These are phyloP conservation scores for Rhinella marina DNA, from an alignment of 2,797 vertebrate genomes.

Conservation along the genomic window DNA sequence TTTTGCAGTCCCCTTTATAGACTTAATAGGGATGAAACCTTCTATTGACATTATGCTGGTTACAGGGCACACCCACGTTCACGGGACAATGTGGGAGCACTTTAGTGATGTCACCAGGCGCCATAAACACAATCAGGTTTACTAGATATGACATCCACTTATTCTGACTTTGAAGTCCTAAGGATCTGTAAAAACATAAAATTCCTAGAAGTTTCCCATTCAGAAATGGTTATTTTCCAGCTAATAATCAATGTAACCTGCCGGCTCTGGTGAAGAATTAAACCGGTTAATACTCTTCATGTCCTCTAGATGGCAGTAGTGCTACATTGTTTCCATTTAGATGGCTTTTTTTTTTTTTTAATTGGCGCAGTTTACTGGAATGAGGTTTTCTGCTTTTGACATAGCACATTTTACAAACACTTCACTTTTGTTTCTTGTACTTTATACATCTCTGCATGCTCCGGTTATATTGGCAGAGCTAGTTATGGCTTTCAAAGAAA, in stretches of 20 bases:
- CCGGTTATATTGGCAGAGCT: conserved; percentile 29
- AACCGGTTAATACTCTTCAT: background rate
- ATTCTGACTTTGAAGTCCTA: background rate
- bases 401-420: conserved; percentile 46
- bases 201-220: background rate
- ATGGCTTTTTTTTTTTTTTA: background rate
- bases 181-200: background rate
- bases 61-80: background rate
- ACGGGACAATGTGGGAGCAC: background rate
- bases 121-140: background rate
- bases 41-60: background rate
- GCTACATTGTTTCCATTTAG: conserved; percentile 12
- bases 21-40: background rate
- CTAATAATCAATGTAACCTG: background rate
- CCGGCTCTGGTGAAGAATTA: background rate
- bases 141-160: background rate
- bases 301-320: conserved; percentile 45
- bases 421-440: conserved; percentile 51
- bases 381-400: conserved; percentile 48
- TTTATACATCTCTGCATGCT: conserved; percentile 43
- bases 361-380: conserved; percentile 41
- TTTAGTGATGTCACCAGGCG: background rate
- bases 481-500: conserved; percentile 33
- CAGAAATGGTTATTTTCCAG: background rate
- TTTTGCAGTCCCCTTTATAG: background rate